Conservation (phyloP, 2,113 vertebrate genomes). For the Murina feae region DNA sequence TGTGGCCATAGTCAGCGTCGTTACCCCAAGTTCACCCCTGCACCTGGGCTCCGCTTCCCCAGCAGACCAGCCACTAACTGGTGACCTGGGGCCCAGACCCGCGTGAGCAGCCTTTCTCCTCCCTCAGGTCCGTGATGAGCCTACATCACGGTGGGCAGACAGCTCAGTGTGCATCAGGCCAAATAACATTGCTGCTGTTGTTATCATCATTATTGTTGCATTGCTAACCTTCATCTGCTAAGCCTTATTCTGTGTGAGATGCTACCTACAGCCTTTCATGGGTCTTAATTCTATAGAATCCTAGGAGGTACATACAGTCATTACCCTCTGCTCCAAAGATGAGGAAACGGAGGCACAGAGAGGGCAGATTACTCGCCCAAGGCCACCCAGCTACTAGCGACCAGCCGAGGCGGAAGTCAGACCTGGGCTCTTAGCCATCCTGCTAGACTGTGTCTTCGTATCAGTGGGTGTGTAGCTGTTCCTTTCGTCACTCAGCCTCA, state of each 20-base stretch:
- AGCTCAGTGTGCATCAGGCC: not conserved
- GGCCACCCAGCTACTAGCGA: not conserved
- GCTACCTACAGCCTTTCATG: accelerated
- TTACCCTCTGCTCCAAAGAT: not conserved
- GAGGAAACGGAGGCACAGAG: not conserved
- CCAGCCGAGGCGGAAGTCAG: not conserved
- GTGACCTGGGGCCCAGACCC: no score
- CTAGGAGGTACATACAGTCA: accelerated
- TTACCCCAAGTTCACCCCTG: not conserved
- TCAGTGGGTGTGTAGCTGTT: accelerated
- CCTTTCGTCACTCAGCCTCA: not conserved
- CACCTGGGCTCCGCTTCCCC: not conserved
- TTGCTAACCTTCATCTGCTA: not conserved
- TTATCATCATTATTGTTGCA: not conserved
- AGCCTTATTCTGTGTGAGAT: accelerated
- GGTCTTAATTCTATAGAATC: not conserved
- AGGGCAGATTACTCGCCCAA: not conserved
- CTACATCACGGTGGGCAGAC: not conserved
- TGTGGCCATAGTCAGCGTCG: accelerated
- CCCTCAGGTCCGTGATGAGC: not conserved
- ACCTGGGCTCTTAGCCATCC: not conserved
- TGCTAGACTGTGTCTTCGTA: accelerated
- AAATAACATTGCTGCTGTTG: not conserved
- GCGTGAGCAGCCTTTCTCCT: not conserved
- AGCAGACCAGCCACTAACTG: not conserved